Conservation (phyloP, 2,113 vertebrate species). For the Paedocypris sp. region DNA sequence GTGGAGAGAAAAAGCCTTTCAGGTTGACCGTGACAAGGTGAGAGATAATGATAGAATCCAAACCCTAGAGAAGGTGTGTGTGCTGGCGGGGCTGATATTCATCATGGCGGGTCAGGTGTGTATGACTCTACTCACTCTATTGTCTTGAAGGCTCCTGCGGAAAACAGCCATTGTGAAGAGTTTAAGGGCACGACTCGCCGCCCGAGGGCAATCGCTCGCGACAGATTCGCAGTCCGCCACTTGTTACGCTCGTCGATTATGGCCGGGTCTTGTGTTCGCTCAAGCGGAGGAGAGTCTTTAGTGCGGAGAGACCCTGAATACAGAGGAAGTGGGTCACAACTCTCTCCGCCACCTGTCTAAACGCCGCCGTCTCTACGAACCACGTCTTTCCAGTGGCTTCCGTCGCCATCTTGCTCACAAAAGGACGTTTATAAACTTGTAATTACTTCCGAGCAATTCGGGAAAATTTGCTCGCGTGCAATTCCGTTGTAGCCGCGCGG, state of each 20-base stretch:
- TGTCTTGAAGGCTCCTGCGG: conserved; percentile 16
- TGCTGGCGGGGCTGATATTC: conserved; percentile 32
- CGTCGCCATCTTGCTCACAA: too few species aligned
- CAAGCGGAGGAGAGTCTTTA: conserved; percentile 2
- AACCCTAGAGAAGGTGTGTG: conserved; percentile 31
- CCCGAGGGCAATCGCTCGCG: not conserved
- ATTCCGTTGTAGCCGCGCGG: too few species aligned
- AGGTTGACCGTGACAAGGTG: conserved; percentile 37
- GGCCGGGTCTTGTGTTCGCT: not conserved
- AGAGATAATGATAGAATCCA: conserved; percentile 41
- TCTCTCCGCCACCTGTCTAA: too few species aligned
- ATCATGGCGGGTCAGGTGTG: conserved; percentile 27
- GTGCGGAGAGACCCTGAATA: conserved; percentile 4
- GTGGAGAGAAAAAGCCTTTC: not conserved
- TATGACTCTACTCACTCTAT: not conserved
- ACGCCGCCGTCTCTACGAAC: too few species aligned
- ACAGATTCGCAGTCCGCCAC: not conserved
- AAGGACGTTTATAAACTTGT: too few species aligned
- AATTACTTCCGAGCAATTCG: too few species aligned
- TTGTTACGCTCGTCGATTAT: conserved; percentile 14
- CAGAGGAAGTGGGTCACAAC: not conserved
- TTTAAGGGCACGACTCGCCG: conserved; percentile 10
- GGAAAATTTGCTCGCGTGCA: too few species aligned
- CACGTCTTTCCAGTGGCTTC: too few species aligned
- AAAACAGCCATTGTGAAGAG: conserved; percentile 14